Conservation (phyloP, 2,797 vertebrate species). For the Dallia pectoralis region DNA sequence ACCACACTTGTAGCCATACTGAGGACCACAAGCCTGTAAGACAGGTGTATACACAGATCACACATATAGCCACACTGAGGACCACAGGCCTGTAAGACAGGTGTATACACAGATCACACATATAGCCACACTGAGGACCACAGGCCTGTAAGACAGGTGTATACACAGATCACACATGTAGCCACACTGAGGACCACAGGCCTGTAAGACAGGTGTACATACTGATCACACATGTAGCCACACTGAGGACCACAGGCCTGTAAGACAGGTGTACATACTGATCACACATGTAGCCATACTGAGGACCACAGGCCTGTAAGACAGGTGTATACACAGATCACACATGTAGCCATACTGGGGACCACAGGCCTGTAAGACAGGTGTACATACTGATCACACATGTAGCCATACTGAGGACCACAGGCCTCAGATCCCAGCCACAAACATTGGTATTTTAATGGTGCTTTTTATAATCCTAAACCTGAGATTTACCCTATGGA, state of each 20-base stretch:
- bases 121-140: conserved; percentile 78
- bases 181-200: too few species aligned
- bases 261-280: conserved; percentile 33
- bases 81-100: too few species aligned
- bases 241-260: conserved; percentile 98
- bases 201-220: too few species aligned
- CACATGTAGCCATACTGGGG: conserved; percentile 97
- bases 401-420: conserved; percentile 25
- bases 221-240: conserved; percentile 90
- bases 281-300: conserved; percentile 18
- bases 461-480: too few species aligned
- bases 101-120: conserved; percentile 39
- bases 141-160: conserved; percentile 82
- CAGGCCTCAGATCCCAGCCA: conserved; percentile 44
- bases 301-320: too few species aligned
- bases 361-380: conserved; percentile 87
- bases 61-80: conserved; percentile 22
- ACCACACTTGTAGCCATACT: conserved; percentile 95
- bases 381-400: conserved; percentile 9
- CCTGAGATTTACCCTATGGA: too few species aligned
- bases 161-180: not conserved
- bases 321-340: conserved; percentile 66
- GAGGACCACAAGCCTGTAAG: conserved; percentile 91
- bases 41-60: conserved; percentile 26
- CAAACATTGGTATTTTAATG: not conserved